Conservation (phyloP, 2,113 vertebrate genomes). For the Neotragus pygmaeus region DNA sequence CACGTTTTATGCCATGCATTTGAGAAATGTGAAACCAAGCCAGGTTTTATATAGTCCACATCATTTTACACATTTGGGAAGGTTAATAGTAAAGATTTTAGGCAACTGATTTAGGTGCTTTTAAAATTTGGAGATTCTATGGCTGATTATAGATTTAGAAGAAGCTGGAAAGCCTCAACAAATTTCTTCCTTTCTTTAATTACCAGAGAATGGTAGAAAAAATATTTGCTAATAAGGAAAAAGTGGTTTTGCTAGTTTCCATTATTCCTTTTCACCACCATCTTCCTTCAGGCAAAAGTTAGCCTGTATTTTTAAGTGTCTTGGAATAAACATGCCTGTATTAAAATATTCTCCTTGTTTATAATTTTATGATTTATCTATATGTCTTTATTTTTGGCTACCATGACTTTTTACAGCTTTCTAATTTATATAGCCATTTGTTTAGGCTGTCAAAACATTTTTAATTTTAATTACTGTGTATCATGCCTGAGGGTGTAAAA, state of each 20-base stretch:
- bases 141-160: constrained; percentile 29
- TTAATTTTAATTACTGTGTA: constrained; percentile 82
- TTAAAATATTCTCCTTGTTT: constrained; percentile 70
- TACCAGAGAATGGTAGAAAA: not conserved
- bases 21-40: constrained; percentile 35
- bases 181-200: not conserved
- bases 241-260: constrained; percentile 20
- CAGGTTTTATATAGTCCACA: constrained; percentile 49
- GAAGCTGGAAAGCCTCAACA: not conserved
- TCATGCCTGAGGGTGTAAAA: constrained; percentile 78
- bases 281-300: constrained; percentile 61
- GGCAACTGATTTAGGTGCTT: constrained; percentile 41
- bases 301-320: constrained; percentile 61
- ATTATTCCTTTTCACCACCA: not conserved
- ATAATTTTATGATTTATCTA: constrained; percentile 78
- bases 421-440: constrained; percentile 81
- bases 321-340: constrained; percentile 64
- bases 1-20: constrained; percentile 38
- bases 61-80: constrained; percentile 49
- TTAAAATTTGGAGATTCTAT: constrained; percentile 45
- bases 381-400: constrained; percentile 76
- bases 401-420: constrained; percentile 75
- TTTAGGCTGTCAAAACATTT: constrained; percentile 82
- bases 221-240: constrained; percentile 18
- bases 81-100: constrained; percentile 50